Evolutionary conservation across 2,113 vertebrate genomes (phyloP).

Genomic region (Balaeniceps rex): DNA sequence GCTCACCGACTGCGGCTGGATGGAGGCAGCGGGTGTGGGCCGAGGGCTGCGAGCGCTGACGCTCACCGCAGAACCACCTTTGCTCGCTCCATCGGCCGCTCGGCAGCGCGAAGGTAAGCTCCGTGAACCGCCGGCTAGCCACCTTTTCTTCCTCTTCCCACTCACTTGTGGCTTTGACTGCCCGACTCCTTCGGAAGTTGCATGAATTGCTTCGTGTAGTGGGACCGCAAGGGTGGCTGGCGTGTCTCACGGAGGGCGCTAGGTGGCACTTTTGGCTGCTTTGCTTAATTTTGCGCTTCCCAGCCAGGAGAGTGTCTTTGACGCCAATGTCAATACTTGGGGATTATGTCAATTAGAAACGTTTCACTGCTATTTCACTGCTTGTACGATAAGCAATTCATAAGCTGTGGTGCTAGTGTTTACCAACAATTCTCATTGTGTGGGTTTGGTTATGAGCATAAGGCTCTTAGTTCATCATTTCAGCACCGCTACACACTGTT

Average conservation of each 20-base stretch:
- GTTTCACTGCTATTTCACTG: rapidly evolving
- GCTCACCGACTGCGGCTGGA: rapidly evolving
- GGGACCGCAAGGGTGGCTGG: neutral
- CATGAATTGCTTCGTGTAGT: neutral
- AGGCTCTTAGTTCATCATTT: rapidly evolving
- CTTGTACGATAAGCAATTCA: rapidly evolving
- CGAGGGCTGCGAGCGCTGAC: neutral
- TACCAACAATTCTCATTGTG: rapidly evolving
- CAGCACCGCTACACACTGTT: rapidly evolving
- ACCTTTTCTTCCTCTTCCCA: neutral
- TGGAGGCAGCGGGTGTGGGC: too few relatives aligned
- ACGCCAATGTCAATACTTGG: rapidly evolving
- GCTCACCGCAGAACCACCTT: neutral
- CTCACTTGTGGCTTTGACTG: neutral
- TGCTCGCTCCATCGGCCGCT: rapidly evolving
- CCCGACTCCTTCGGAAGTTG: neutral
- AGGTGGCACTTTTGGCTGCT: slow-evolving; percentile 47
- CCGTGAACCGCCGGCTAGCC: too few relatives aligned
- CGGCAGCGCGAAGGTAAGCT: too few relatives aligned
- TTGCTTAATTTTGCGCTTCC: neutral
- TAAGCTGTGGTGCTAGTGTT: neutral
- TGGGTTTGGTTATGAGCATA: neutral
- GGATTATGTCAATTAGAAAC: neutral
- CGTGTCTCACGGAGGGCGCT: slow-evolving; percentile 4
- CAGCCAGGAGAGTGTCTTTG: too few relatives aligned